phyloP scores from a whole-genome alignment of 2,113 vertebrate species.

The Ciconia maguari region DNA sequence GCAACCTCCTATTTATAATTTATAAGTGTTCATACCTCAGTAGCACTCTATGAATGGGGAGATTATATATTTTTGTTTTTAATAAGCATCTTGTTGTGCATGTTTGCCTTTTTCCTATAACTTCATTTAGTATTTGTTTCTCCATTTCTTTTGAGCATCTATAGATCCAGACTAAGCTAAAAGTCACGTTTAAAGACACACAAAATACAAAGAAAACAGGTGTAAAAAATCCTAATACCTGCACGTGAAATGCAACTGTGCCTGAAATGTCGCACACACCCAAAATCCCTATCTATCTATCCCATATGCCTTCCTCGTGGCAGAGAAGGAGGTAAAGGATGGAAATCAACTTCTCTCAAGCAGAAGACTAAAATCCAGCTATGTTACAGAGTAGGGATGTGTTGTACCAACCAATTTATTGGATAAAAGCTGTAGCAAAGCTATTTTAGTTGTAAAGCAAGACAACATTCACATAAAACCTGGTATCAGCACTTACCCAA shows the following conservation, averaged over 20 bases:
- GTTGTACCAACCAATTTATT: not conserved
- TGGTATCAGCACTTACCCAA: not conserved
- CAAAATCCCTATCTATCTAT: not conserved
- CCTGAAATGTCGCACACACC: not conserved
- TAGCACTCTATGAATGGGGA: not conserved
- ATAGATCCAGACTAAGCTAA: not conserved
- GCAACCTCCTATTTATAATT: not conserved
- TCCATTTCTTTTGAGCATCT: not conserved
- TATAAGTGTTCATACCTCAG: not conserved
- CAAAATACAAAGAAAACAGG: not conserved
- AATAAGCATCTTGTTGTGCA: not conserved
- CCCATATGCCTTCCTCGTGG: rapidly evolving
- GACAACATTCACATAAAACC: not conserved
- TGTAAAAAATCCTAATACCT: not conserved
- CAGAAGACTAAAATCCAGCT: not conserved
- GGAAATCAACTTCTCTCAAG: not conserved
- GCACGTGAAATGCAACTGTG: rapidly evolving
- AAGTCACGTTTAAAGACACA: not conserved
- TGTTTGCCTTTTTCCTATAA: not conserved
- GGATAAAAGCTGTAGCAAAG: not conserved
- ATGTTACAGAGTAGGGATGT: not conserved
- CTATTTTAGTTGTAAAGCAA: not conserved
- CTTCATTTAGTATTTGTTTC: not conserved
- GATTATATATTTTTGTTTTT: not conserved
- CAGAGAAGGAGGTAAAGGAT: not conserved